Base-by-base conservation (phyloP, 2,888 invertebrate species). In the Seira sanloemensis region DNA sequence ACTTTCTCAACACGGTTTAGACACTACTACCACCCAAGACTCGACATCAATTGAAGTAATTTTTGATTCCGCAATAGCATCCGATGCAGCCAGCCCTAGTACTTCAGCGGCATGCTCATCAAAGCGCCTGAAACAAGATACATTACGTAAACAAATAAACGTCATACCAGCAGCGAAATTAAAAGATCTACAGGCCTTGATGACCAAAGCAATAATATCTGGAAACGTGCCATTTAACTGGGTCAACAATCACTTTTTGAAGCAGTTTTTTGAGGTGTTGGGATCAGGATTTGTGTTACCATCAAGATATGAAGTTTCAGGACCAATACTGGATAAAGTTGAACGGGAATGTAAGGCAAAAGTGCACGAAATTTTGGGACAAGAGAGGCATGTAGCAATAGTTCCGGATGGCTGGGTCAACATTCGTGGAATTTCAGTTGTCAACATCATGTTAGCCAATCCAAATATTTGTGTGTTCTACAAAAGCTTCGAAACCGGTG, bases 221-320 rank as follows among this genome's bases (percentile, higher is more conserved):
- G 77, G 77, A 23, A 77, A 68, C 18, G 25, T 77, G 2, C 46
- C 77, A 7, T 77, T 67, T n/a, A 67, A 77, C 25, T 77, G 77
- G 77, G 9, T 50, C 1, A 12, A 71, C 24, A 18, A 77, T 25
- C 50, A 21, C 12, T 18, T 37, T 16, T 37, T 77, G 9, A 37
- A 24, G 5, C n/a, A 25, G 1, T 76, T 76, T 23, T 67, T 76
- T 37, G 37, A 25, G 2, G 19, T 25, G 9, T 19, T 76, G 12
- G 76, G 76, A 66, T 62, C 65, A 9, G 76, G 66, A 27, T 76
- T 76, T 66, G 25, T 37, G n/a, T 4, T 37, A 18, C 76, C 76
- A 7, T 5, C 27, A 12, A 23, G 76, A 37, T 23, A 27, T 16
- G 65, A 76, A 18, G 27, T 27, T 1, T 26, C 66, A 7, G 18